Evolutionary conservation across 2,113 vertebrate species (phyloP), one percentile per base, ranked within the genome.

Genomic region (Suncus etruscus): DNA sequence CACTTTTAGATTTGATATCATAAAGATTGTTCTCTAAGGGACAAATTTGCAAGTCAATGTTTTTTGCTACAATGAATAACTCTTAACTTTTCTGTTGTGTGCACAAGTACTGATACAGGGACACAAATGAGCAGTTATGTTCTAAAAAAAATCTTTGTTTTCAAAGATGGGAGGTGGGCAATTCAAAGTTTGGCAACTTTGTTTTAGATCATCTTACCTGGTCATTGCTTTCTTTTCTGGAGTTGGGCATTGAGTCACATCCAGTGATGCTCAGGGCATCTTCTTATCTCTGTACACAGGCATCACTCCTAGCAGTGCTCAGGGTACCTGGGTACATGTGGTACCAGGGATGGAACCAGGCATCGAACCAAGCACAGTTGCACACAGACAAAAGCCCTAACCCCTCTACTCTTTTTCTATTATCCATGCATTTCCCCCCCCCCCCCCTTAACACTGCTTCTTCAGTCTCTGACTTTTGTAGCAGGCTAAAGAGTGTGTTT

Each of bases 61-160:
- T 76, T 70, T 85, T 18, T 82, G 65, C 29, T 81, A 32, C 12
- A 63, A 18, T 82, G 50, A 25, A 73, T 50, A 27, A 8, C 8
- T 83, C 61, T 73, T 50, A 27, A 8, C 8, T 83, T 50, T 73
- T 31, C 20, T 90, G 22, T 58, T 76, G 45, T 4, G 18, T 58
- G 11, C 27, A 75, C 54, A 75, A 82, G 61, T 16, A 31, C 54
- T 6, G 29, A 77, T 14, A n/a, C 48, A 73, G 54, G 32, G 63
- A 1, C 11, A 4, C 47, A 72, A 83, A 32, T 50, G 76, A 45
- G n/a, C 48, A 80, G 20, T 12, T 15, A 9, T 31, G 25, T 77
- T 48, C 72, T 27, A 86, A 66, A 76, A 77, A 76, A 77, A 91
- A 86, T n/a, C n/a, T 93, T 81, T 73, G 76, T 91, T 93, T 58